Evolutionary conservation across 2,888 invertebrate genomes (phyloP), one percentile per base, ranked within the genome.

Genomic region (Odontomyia ornata): DNA sequence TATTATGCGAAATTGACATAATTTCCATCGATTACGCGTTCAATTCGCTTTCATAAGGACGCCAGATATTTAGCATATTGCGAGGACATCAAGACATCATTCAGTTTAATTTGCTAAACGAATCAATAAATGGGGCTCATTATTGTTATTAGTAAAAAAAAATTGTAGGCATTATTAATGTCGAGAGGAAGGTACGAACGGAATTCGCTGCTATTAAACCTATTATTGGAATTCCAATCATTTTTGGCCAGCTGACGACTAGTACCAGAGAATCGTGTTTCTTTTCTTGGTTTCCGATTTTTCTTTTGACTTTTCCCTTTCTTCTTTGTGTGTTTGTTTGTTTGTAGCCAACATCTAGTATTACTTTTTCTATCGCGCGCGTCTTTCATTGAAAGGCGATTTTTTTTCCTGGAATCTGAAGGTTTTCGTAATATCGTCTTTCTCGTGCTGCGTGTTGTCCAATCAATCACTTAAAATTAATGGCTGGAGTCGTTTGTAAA

Each of bases 171-270:
- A n/a, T 71, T 27, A 52, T 71, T 15, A n/a, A 18, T n/a, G 47
- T 36, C 7, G 27, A 52, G 27, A 27, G 28, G 25, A 23, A 47
- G 46, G 65, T n/a, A 27, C 25, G 56, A 27, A 21, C 28, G 52
- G n/a, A 36, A 72, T 30, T 13, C 64, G 28, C 9, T 64, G 47
- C 30, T 27, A 75, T 62, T 64, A 62, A 75, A 75, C 57, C 56
- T 75, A 62, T 75, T 75, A 62, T 75, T 75, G 75, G 60, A 75
- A 75, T 75, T 75, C 75, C 75, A 23, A 23, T 18, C 21, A 73
- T 73, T 36, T 75, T 62, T 75, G 64, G 15, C 64, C 64, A 64
- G n/a, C 28, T 28, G 64, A 64, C 64, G 64, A 15, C 46, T 21
- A 15, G n/a, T n/a, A n/a, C n/a, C n/a, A n/a, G 2, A 2, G 5